phyloP scores from a whole-genome alignment of 2,797 vertebrate genomes.

The Falco columbarius region DNA sequence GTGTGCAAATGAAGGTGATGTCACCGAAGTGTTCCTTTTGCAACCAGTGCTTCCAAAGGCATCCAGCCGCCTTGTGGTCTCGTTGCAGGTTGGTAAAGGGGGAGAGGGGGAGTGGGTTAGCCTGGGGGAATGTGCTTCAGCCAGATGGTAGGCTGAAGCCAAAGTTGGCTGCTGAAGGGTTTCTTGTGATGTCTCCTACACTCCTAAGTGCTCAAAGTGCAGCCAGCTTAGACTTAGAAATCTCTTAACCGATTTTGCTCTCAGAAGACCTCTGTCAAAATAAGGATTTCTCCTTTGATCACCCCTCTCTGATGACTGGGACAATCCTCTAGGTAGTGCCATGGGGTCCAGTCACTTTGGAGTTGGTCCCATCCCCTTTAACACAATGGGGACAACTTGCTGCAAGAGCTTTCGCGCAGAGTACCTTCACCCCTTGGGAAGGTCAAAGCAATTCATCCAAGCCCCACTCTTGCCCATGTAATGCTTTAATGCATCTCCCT shows the following conservation, averaged over 20 bases:
- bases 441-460: neutral
- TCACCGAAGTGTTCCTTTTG: neutral
- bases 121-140: neutral
- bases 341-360: rapidly evolving
- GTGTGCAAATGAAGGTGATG: too few relatives aligned
- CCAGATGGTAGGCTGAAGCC: neutral
- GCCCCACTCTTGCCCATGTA: rapidly evolving
- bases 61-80: neutral
- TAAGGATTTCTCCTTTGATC: neutral
- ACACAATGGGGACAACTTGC: neutral
- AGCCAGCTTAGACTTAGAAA: neutral
- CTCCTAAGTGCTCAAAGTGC: neutral
- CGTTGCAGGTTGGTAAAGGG: neutral
- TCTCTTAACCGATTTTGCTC: neutral
- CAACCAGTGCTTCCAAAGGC: neutral
- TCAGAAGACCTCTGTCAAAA: neutral
- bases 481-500: neutral
- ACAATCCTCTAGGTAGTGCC: neutral
- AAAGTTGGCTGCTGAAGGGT: neutral
- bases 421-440: neutral
- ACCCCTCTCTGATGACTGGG: neutral
- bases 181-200: neutral
- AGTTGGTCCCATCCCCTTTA: neutral
- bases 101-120: too few relatives aligned
- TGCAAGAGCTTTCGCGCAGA: neutral